These are phyloP conservation scores for Dolichopus griseipennis DNA, from an alignment of 2,888 invertebrate genomes.

Conservation along the genomic window DNA sequence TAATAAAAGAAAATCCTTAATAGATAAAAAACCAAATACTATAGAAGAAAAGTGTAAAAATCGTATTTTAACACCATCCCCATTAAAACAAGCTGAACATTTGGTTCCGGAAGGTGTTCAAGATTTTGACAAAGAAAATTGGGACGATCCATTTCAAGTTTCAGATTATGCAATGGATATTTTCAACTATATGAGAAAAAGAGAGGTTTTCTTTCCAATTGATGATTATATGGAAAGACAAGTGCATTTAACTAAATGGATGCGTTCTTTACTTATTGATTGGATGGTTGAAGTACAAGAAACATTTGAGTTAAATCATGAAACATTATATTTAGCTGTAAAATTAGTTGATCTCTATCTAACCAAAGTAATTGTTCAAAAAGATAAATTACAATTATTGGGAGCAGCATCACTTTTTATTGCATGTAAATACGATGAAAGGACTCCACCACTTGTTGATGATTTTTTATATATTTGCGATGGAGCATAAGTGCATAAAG, in stretches of 20 bases:
- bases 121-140: constrained; percentile 79
- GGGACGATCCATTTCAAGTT: constrained; percentile 76
- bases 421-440: constrained; percentile 94
- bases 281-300: constrained; percentile 99
- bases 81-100: constrained; percentile 35
- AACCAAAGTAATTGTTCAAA: constrained; percentile 58
- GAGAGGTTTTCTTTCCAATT: constrained; percentile 69
- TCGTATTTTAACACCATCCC: constrained; percentile 43
- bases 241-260: constrained; percentile 69
- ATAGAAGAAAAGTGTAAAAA: constrained; percentile 41
- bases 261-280: constrained; percentile 90
- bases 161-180: constrained; percentile 90
- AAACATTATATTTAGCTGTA: constrained; percentile 92
- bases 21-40: constrained; percentile 32
- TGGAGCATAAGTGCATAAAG: constrained; percentile 77
- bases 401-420: constrained; percentile 90
- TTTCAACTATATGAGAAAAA: constrained; percentile 79
- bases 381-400: constrained; percentile 80
- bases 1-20: constrained; percentile 23
- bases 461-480: constrained; percentile 97
- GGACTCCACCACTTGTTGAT: constrained; percentile 85
- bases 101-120: constrained; percentile 57
- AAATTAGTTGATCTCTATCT: constrained; percentile 90
- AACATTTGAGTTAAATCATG: constrained; percentile 95
- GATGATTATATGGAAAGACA: constrained; percentile 76